Evolutionary conservation across 2,888 invertebrate species (phyloP).

Genomic region (Alloplasta piceator): DNA sequence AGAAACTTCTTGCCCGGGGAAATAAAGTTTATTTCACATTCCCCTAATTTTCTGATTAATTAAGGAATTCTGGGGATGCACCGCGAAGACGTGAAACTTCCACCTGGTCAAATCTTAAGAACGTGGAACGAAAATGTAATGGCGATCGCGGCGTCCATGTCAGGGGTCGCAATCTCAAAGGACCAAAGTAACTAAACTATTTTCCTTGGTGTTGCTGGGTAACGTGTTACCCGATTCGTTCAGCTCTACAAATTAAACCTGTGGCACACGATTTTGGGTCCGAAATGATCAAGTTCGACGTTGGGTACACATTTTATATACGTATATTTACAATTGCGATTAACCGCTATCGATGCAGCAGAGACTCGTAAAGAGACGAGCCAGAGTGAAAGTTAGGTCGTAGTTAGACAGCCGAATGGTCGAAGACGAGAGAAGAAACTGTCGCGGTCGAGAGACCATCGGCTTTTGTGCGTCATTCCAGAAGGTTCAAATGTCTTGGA

Average conservation of each 20-base stretch:
- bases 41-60: slow-evolving; percentile 17
- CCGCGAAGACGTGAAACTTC: background rate
- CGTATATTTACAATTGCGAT: background rate
- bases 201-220: too few relatives aligned
- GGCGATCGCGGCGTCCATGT: background rate
- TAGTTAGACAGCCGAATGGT: background rate
- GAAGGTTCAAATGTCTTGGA: slow-evolving; percentile 16
- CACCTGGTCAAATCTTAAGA: background rate
- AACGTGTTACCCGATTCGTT: too few relatives aligned
- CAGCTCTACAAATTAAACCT: too few relatives aligned
- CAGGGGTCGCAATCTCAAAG: too few relatives aligned
- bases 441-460: slow-evolving; percentile 1
- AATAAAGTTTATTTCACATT: slow-evolving; percentile 10
- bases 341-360: background rate
- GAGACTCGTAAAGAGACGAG: background rate
- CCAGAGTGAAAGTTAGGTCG: background rate
- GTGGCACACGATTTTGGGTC: too few relatives aligned
- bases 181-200: too few relatives aligned
- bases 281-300: too few relatives aligned
- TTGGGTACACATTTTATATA: too few relatives aligned
- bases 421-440: slow-evolving; percentile 1
- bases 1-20: slow-evolving; percentile 5
- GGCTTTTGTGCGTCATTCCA: slow-evolving; percentile 14
- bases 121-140: slow-evolving; percentile 2
- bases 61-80: slow-evolving; percentile 1